These are phyloP conservation scores for Prunella strophiata DNA, from an alignment of 2,797 vertebrate genomes.

Conservation along the genomic window DNA sequence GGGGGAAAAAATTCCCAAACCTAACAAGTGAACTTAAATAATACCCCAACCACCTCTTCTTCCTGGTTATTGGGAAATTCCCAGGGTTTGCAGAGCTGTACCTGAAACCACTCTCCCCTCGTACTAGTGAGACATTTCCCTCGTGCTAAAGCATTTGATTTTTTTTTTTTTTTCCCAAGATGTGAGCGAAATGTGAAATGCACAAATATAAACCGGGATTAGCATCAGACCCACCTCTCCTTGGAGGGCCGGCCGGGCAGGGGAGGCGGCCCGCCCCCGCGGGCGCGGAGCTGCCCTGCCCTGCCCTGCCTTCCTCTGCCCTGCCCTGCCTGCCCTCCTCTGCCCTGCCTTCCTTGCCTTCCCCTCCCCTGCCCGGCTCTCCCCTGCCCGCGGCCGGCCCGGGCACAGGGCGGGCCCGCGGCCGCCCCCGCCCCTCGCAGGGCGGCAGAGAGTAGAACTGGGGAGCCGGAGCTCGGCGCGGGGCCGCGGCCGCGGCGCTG, in stretches of 20 bases:
- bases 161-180: not conserved
- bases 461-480: not conserved
- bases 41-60: not conserved
- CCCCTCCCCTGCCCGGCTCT: not conserved
- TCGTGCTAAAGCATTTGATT: not conserved
- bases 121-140: accelerated
- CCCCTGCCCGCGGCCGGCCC: not conserved
- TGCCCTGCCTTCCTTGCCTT: not conserved
- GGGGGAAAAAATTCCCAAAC: accelerated
- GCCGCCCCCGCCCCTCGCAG: not conserved
- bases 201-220: too few relatives aligned
- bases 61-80: not conserved
- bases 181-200: accelerated
- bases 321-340: not conserved
- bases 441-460: not conserved
- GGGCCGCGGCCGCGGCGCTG: not conserved
- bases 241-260: accelerated
- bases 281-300: not conserved
- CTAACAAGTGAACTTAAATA: not conserved
- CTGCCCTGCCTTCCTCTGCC: too few relatives aligned
- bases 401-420: not conserved
- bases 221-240: accelerated
- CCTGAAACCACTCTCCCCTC: not conserved
- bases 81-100: not conserved
- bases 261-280: too few relatives aligned